Percentiles rank a stretch among this genome's conserved stretches.
Evolutionary conservation across 2,113 vertebrate species (phyloP).

Genomic region (Gorsachius goisagi): DNA sequence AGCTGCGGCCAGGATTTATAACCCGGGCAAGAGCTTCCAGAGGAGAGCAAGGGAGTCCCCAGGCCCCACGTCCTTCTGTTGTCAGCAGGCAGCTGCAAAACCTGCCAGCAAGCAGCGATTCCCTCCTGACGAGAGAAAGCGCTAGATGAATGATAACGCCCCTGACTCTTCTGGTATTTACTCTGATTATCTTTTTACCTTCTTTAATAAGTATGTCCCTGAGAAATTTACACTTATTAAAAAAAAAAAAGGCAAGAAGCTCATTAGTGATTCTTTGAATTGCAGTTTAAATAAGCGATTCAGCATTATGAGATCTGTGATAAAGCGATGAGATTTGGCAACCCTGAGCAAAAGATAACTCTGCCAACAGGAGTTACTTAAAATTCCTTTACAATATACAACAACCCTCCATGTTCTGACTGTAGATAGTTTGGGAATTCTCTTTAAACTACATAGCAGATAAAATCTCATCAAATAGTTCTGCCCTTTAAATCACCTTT

Average conservation of each 20-base stretch:
- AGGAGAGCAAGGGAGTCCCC: background rate
- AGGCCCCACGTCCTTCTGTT: rapidly evolving
- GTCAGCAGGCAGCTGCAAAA: background rate
- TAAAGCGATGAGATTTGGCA: slow-evolving; percentile 1
- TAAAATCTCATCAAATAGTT: slow-evolving; percentile 36
- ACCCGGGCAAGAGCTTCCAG: background rate
- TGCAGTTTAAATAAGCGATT: background rate
- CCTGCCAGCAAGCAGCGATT: background rate
- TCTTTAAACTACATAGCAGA: background rate
- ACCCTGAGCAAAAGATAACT: background rate
- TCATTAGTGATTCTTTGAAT: background rate
- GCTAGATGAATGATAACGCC: background rate
- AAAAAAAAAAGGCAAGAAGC: background rate
- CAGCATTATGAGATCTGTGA: background rate
- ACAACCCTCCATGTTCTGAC: background rate
- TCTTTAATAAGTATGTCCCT: background rate
- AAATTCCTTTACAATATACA: background rate
- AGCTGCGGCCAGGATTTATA: background rate
- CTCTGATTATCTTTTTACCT: background rate
- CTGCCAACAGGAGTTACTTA: background rate
- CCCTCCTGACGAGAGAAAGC: background rate
- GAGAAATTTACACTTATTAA: background rate
- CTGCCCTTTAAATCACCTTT: background rate
- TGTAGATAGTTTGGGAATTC: background rate
- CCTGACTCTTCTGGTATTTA: background rate